Evolutionary conservation across 2,888 invertebrate species (phyloP), one percentile per base, ranked within the genome.

Genomic region (Scotopteryx bipunctaria): DNA sequence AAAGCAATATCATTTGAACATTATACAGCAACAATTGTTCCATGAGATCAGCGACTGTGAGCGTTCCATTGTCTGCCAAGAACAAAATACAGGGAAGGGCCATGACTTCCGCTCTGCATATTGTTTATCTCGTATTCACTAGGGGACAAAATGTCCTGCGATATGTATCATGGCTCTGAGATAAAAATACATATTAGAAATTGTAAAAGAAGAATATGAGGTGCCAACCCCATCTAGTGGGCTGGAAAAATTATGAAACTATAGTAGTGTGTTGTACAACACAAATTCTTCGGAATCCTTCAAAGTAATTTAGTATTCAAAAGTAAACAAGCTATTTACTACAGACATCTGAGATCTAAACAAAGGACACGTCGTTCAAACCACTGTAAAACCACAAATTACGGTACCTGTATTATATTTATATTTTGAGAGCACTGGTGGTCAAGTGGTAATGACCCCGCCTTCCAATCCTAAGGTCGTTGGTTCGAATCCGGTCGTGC

Each of bases 311-410:
- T 11, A 4, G 0, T 6, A 5, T 13, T 32, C n/a, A 43, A 35
- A 33, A 16, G 13, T n/a, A 19, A 33, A 43, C 27, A 41, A 23
- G 9, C 9, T 40, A 27, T 8, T 13, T 45, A 31, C 41, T n/a
- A n/a, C 33, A 17, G 46, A 29, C 9, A 52, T 14, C 25, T 16
- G 49, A 49, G 33, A 47, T 44, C 17, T 21, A 13, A 13, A 27
- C 9, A 25, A 46, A 58, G 58, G 52, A 31, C 46, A 27, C 13
- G 25, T 21, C n/a, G n/a, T n/a, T n/a, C 33, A 29, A 54, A 49
- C 52, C 49, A 40, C 55, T 55, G 25, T 38, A 38, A 43, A 33
- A 45, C 42, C 32, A 41, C 35, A 40, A 29, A 2, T 5, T 33
- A 32, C 4, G 17, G 27, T 33, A 35, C 11, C n/a, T 21, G 6